phyloP scores from a whole-genome alignment of 2,113 vertebrate genomes.

The Prochilodus magdalenae region DNA sequence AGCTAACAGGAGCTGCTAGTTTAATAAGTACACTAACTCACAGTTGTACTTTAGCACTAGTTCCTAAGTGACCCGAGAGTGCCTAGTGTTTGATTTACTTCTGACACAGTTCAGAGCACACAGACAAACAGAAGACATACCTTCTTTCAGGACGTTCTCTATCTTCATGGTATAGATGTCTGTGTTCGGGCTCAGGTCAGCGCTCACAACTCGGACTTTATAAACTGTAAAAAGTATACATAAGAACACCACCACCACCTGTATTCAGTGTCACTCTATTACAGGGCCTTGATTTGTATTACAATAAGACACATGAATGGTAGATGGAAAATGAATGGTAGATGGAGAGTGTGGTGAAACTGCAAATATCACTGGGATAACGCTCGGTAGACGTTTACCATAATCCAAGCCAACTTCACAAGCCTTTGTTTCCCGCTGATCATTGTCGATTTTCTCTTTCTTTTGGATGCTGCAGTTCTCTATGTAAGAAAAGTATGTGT shows the following conservation, averaged over 20 bases:
- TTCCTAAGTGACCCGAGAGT: no score
- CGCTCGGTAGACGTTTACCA: slow-evolving; percentile 61
- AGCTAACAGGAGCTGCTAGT: no score
- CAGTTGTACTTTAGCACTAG: no score
- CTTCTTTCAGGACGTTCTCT: slow-evolving; percentile 26
- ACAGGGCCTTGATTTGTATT: no score
- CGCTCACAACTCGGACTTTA: slow-evolving; percentile 56
- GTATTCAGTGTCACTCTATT: no score
- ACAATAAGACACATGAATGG: no score
- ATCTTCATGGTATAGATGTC: slow-evolving; percentile 42
- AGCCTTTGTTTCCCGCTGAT: slow-evolving; percentile 61
- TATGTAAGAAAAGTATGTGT: slow-evolving; percentile 62
- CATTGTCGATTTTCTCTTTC: neutral
- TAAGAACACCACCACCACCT: no score
- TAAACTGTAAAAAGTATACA: slow-evolving; percentile 73
- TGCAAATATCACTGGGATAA: no score
- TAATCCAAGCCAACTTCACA: slow-evolving; percentile 74
- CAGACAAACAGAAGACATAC: slow-evolving; percentile 43
- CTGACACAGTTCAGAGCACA: neutral
- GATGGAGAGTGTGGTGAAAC: no score
- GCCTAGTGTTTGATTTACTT: no score
- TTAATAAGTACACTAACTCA: no score
- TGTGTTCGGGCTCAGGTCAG: neutral
- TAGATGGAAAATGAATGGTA: no score
- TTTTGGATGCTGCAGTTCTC: slow-evolving; percentile 84